phyloP scores from a whole-genome alignment of 2,113 vertebrate species.

The Macaca fascicularis region T2T-MFA8v1.1 NC_088388.1:21042501-21043000 shows the following conservation, averaged over 20 bases:
- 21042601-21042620: background rate
- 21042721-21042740: background rate
- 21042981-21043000: background rate
- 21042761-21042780: rapidly evolving
- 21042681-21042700: background rate
- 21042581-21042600: background rate
- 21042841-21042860: background rate
- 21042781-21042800: background rate
- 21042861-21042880: rapidly evolving
- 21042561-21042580: background rate
- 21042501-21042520: background rate
- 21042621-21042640: background rate
- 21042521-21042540: background rate
- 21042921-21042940: background rate
- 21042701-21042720: background rate
- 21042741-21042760: background rate
- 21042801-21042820: rapidly evolving
- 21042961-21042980: background rate
- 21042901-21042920: rapidly evolving
- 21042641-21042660: background rate
- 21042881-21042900: background rate
- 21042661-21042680: background rate
- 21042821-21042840: background rate
- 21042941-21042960: rapidly evolving
- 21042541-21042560: background rate